phyloP scores from a whole-genome alignment of 1,140 invertebrate genomes.

The Theocolax elegans region DNA sequence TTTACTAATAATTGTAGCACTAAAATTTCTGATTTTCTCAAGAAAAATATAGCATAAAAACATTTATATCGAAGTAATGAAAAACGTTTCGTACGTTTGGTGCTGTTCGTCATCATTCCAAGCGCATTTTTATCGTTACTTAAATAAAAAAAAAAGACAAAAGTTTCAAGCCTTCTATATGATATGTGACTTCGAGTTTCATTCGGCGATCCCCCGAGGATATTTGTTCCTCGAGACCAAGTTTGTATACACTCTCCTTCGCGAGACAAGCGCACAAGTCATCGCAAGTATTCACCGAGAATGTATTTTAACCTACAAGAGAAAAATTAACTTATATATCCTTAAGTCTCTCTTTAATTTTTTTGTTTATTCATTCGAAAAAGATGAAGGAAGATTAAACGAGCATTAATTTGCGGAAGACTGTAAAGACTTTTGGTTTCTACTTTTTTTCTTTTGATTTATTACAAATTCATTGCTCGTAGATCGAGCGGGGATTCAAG shows the following conservation, averaged over 20 bases:
- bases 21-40: too few species aligned
- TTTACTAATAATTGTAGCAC: too few species aligned
- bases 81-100: conserved; percentile 6
- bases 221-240: conserved; percentile 30
- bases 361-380: conserved; percentile 8
- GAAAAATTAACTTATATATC: conserved; percentile 29
- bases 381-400: conserved; percentile 4
- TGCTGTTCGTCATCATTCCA: conserved; percentile 51
- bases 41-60: conserved; percentile 18
- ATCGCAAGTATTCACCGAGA: conserved; percentile 41
- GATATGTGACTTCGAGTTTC: conserved; percentile 16
- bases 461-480: conserved; percentile 41
- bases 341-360: neutral
- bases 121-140: conserved; percentile 50
- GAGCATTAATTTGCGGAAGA: conserved; percentile 15
- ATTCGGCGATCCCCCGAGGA: neutral
- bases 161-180: conserved; percentile 32
- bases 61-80: neutral
- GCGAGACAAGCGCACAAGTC: conserved; percentile 40
- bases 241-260: conserved; percentile 30
- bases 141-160: conserved; percentile 34
- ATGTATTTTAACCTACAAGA: conserved; percentile 42
- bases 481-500: conserved; percentile 41
- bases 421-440: conserved; percentile 17
- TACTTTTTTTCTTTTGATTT: conserved; percentile 8